Base-by-base conservation (phyloP, 1,140 invertebrate genomes). In the Hestina assimilis region DNA sequence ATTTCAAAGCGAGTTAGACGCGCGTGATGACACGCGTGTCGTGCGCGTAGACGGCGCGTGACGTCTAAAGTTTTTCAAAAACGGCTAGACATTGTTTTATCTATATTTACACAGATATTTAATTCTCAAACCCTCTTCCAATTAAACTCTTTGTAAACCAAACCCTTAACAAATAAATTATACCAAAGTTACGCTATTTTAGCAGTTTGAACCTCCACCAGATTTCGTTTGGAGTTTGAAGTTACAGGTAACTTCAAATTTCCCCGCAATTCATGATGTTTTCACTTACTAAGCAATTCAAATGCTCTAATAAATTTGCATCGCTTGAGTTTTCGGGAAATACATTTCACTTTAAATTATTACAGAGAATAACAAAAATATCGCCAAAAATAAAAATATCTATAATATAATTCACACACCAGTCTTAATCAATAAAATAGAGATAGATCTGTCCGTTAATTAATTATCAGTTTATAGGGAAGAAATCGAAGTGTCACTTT, bases 241-340 rank as follows among this genome's bases (percentile, higher is more conserved):
- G 43, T 46, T 46, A 29, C 28, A 31, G 43, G 43, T 46, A 31
- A 46, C n/a, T 46, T 46, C 42, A 24, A 45, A 23, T 45, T 45
- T 45, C 15, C 3, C 24, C 42, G 24, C 42, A 45, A 45, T 45
- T 45, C 42, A 45, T 45, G 42, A 45, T 45, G 42, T 45, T 45
- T 5, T 24, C 42, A 45, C 42, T 45, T 45, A 45, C 23, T 45
- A 45, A 45, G 42, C 42, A 45, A 45, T 45, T 45, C 28, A 31
- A 31, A 26, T 26, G 23, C 28, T 12, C 29, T 20, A 46, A 46
- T 46, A 46, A 46, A 28, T 46, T 46, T 46, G 29, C 15, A 11
- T 33, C 31, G 31, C 31, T 29, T 46, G 31, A 46, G 15, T 31
- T 46, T 46, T 12, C 31, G 11, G 31, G 1, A 11, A 33, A 33